Base-by-base conservation (phyloP, 2,888 invertebrate species). In the Neoscelio sp. region DNA sequence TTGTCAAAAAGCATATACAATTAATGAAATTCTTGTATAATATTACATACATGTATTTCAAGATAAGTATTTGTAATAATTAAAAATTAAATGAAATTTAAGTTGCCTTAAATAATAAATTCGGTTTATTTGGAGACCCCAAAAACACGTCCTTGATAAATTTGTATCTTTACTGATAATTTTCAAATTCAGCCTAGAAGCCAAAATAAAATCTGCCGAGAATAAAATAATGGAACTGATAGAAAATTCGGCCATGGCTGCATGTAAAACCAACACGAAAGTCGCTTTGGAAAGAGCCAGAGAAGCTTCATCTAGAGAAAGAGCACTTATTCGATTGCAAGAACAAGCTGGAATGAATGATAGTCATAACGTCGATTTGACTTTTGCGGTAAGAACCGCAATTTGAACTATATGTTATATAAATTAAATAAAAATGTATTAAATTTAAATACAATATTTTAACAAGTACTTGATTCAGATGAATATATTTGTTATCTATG, bases 261-360 rank as follows among this genome's bases (percentile, higher is more conserved):
- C 93, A 78, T 92, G 92, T 78, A 92, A 93, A 68, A 94, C 94
- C 48, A 94, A 96, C 80, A 90, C 91, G 70, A 92, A 93, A 83
- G 89, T 92, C 82, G 95, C 98, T 0, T 90, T 99, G 46, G 96
- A 96, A 62, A 96, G 98, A 89, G 99, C 99, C 0, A 98, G 99
- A 90, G 99, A 99, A 90, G 98, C 99, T 0, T 98, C 98, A 0
- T 94, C 97, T 5, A 94, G 98, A 87, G 99, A 99, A 89, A 92
- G 97, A 65, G 96, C 96, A 80, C 91, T 99, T 50, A 96, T 98
- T 79, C 93, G 97, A 65, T 94, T 98, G 89, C 96, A 98, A 83
- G 99, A 99, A 90, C 98, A 99, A 89, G 94, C 95, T 18, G 96
- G 96, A 54, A 93, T 97, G 79, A 95, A 95, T 46, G 98, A 99